phyloP scores from a whole-genome alignment of 1,140 invertebrate genomes.

The Drosophila suzukii region DNA sequence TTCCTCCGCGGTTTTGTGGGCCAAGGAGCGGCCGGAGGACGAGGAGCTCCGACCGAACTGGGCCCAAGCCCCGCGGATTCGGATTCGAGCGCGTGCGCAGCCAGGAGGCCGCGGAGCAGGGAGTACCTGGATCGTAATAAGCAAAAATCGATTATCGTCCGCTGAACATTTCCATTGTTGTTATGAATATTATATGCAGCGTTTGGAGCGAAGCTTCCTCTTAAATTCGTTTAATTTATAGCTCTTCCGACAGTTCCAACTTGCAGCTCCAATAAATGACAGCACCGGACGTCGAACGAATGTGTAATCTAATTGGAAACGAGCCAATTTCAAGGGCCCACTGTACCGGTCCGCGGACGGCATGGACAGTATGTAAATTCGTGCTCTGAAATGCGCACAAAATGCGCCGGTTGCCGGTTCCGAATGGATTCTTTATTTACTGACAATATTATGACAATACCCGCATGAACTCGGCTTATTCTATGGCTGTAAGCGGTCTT shows the following conservation, averaged over 20 bases:
- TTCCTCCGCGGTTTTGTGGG: slow-evolving; percentile 40
- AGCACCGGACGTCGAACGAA: slow-evolving; percentile 65
- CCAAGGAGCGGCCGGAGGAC: slow-evolving; percentile 25
- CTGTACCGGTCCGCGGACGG: slow-evolving; percentile 5
- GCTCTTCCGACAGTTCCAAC: slow-evolving; percentile 66
- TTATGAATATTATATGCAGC: slow-evolving; percentile 78
- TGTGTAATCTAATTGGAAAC: slow-evolving; percentile 52
- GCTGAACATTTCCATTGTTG: slow-evolving; percentile 79
- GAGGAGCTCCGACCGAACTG: neutral
- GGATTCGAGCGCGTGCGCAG: slow-evolving; percentile 54
- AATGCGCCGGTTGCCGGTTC: neutral
- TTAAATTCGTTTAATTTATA: slow-evolving; percentile 82
- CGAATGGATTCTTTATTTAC: slow-evolving; percentile 48
- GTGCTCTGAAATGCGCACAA: neutral
- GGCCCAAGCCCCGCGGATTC: slow-evolving; percentile 8
- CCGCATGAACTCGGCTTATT: slow-evolving; percentile 27
- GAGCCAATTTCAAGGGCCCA: slow-evolving; percentile 30
- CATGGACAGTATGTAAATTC: slow-evolving; percentile 32
- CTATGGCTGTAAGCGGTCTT: slow-evolving; percentile 23
- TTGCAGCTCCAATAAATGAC: slow-evolving; percentile 42
- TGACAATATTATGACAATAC: slow-evolving; percentile 47
- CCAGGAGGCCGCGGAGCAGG: slow-evolving; percentile 35
- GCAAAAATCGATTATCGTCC: slow-evolving; percentile 84
- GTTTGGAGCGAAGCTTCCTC: slow-evolving; percentile 59
- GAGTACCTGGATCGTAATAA: slow-evolving; percentile 75